These are phyloP conservation scores for Climacteris rufus DNA, from an alignment of 2,113 vertebrate genomes.

Conservation along the genomic window DNA sequence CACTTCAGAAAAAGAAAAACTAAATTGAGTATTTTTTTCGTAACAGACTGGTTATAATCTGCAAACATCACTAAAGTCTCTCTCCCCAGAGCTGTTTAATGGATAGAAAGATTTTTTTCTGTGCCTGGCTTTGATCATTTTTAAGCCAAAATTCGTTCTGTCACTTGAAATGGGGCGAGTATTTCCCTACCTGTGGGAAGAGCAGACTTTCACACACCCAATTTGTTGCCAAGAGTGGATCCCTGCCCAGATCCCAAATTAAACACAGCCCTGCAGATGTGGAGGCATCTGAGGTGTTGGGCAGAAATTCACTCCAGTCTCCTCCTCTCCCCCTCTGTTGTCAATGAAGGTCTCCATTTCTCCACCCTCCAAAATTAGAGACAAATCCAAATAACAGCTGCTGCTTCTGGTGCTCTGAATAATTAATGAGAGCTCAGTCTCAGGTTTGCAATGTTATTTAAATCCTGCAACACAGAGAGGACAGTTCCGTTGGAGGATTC, in stretches of 20 bases:
- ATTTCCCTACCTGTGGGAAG: background rate
- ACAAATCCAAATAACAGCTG: slow-evolving; percentile 59
- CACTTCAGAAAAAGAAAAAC: background rate
- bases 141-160: background rate
- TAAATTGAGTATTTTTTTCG: background rate
- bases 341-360: slow-evolving; percentile 22
- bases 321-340: slow-evolving; percentile 2
- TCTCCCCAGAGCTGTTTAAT: background rate
- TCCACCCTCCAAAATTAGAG: slow-evolving; percentile 46
- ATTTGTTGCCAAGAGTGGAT: background rate
- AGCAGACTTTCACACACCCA: background rate
- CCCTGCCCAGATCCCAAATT: background rate
- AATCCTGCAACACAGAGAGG: too few relatives aligned
- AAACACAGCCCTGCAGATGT: slow-evolving; percentile 17
- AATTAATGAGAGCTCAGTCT: slow-evolving; percentile 45
- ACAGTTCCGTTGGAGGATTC: too few relatives aligned
- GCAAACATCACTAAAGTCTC: background rate
- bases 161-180: background rate
- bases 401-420: slow-evolving; percentile 57
- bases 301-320: slow-evolving; percentile 32
- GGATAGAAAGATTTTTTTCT: background rate
- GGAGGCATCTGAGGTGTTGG: background rate
- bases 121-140: background rate
- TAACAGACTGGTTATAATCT: background rate
- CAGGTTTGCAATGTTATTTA: background rate